Evolutionary conservation across 1,140 invertebrate species (phyloP).

Genomic region (Bombus superbus): DNA sequence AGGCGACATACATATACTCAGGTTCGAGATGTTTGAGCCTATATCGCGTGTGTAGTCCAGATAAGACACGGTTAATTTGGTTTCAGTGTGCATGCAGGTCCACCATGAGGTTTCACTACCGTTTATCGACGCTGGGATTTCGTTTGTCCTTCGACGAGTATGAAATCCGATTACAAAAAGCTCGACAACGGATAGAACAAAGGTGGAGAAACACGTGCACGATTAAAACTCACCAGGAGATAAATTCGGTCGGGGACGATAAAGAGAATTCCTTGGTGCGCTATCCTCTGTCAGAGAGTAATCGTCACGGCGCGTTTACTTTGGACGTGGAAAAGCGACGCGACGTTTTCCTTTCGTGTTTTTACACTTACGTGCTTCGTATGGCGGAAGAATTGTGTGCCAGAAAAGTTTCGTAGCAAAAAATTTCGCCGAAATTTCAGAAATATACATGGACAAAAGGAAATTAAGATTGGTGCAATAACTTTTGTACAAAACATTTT

Average conservation of each 20-base stretch:
- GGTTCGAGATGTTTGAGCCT: slow-evolving; percentile 19
- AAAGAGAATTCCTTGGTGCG: neutral
- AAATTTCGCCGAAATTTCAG: too few species aligned
- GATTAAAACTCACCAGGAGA: neutral
- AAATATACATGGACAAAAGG: too few species aligned
- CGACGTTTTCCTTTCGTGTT: neutral
- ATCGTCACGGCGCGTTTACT: neutral
- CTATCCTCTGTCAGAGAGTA: neutral
- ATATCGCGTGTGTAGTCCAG: slow-evolving; percentile 1
- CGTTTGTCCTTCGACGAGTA: neutral
- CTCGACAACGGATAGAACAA: neutral
- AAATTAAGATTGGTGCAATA: too few species aligned
- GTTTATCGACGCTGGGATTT: neutral
- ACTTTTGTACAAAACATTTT: too few species aligned
- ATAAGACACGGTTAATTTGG: slow-evolving; percentile 51
- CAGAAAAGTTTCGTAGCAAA: too few species aligned
- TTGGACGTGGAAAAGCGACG: neutral
- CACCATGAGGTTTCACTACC: neutral
- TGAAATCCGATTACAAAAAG: neutral
- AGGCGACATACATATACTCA: neutral
- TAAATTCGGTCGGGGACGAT: neutral
- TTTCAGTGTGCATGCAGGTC: neutral
- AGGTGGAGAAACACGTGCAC: neutral
- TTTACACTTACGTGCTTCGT: neutral
- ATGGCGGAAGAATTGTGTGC: too few species aligned